A percentile compares a stretch with the other conserved stretches of the same genome.
Conservation (phyloP, 2,888 invertebrate species). For the Frankliniella fusca region DNA sequence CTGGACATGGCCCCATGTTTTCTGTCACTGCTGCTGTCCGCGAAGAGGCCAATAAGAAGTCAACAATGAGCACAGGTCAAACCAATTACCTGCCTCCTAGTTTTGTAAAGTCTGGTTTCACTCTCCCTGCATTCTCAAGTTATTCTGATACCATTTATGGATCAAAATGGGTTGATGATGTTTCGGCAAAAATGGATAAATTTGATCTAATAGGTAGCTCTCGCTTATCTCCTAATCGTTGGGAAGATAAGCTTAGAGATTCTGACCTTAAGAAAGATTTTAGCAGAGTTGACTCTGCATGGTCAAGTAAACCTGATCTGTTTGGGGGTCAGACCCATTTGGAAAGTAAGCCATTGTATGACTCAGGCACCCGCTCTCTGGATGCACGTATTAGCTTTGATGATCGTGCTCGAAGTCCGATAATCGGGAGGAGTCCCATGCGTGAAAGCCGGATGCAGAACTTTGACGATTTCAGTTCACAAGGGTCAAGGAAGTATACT, state of each 20-base stretch:
- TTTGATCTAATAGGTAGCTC: neutral
- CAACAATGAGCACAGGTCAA: slow-evolving; percentile 12
- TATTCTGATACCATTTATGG: neutral
- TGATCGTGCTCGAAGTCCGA: slow-evolving; percentile 7
- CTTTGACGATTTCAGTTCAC: neutral
- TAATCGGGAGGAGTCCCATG: neutral
- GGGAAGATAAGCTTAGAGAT: slow-evolving; percentile 6
- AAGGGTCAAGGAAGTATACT: neutral
- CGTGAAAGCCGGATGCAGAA: neutral
- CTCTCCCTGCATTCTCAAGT: neutral
- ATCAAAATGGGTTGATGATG: slow-evolving; percentile 17
- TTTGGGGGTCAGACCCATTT: neutral
- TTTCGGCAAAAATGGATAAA: neutral
- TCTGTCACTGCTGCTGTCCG: slow-evolving; percentile 47
- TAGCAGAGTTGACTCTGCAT: neutral
- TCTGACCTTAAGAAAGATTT: neutral
- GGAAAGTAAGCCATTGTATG: neutral
- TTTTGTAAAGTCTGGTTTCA: slow-evolving; percentile 10
- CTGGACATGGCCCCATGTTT: slow-evolving; percentile 89
- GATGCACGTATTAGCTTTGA: slow-evolving; percentile 2
- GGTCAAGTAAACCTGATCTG: slow-evolving; percentile 2
- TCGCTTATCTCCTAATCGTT: neutral
- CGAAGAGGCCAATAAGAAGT: slow-evolving; percentile 5
- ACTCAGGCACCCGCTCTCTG: neutral
- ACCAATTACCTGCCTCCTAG: slow-evolving; percentile 6